These are phyloP conservation scores for Meloe dianella DNA, from an alignment of 2,888 invertebrate species.

Conservation along the genomic window DNA sequence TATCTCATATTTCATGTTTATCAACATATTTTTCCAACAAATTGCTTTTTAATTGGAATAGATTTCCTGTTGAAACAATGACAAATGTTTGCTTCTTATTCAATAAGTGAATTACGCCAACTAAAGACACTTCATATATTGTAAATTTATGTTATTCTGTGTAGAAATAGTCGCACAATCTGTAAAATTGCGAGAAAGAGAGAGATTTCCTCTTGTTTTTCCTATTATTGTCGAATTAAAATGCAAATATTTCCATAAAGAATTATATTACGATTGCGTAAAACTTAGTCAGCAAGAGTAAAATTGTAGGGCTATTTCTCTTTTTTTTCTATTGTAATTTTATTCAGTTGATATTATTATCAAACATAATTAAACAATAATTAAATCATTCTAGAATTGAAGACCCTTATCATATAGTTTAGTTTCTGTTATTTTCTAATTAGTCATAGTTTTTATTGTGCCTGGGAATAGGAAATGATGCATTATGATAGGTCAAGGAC, in stretches of 20 bases:
- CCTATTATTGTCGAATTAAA: neutral
- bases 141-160: neutral
- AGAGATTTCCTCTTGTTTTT: neutral
- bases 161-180: neutral
- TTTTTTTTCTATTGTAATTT: neutral
- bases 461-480: neutral
- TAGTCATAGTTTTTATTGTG: neutral
- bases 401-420: neutral
- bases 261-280: neutral
- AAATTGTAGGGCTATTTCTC: neutral
- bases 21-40: conserved; percentile 20
- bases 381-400: neutral
- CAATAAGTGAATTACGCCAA: neutral
- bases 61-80: conserved; percentile 31
- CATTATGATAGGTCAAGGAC: conserved; percentile 42
- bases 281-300: neutral
- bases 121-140: neutral
- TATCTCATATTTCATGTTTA: conserved; percentile 30
- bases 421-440: neutral
- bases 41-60: conserved; percentile 30
- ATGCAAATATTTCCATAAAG: conserved; percentile 3
- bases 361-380: neutral
- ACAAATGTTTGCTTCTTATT: conserved; percentile 18
- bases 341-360: neutral
- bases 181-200: no score